phyloP scores from a whole-genome alignment of 2,888 invertebrate genomes.

The Cordilura impudica region DNA sequence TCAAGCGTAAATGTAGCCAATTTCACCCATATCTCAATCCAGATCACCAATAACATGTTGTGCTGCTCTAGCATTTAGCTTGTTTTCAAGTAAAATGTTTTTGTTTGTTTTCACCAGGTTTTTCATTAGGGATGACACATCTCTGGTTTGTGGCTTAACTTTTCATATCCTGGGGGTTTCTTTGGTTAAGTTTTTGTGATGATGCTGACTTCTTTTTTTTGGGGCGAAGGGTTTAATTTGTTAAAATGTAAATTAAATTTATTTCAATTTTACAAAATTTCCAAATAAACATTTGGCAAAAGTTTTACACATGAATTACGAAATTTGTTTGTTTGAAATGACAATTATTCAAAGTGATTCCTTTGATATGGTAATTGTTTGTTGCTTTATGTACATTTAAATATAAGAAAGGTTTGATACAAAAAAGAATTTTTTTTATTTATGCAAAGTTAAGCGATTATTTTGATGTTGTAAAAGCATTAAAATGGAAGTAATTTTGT shows the following conservation, averaged over 20 bases:
- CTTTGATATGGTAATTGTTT: conserved; percentile 57
- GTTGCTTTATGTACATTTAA: conserved; percentile 28
- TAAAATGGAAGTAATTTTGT: conserved; percentile 27
- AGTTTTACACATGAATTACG: conserved; percentile 17
- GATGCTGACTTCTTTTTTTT: conserved; percentile 20
- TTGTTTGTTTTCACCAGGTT: conserved; percentile 17
- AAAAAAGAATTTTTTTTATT: not conserved
- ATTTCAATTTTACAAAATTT: conserved; percentile 38
- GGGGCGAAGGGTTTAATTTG: conserved; percentile 58
- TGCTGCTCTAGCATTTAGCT: not conserved
- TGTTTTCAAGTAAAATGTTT: conserved; percentile 20
- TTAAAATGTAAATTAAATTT: conserved; percentile 55
- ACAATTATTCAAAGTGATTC: conserved; percentile 36
- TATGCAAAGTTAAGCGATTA: not conserved
- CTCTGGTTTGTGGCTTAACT: conserved; percentile 42
- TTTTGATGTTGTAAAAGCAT: not conserved
- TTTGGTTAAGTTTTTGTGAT: not conserved
- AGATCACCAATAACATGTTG: not conserved
- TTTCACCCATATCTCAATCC: conserved; percentile 22
- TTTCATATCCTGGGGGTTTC: conserved; percentile 38
- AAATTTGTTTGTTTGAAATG: conserved; percentile 3
- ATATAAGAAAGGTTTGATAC: conserved; percentile 1
- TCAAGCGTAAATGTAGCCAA: conserved; percentile 47
- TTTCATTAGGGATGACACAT: not conserved
- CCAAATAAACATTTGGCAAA: conserved; percentile 26